These are phyloP conservation scores for Cottus gobio DNA, from an alignment of 2,113 vertebrate genomes.

Conservation along the genomic window DNA sequence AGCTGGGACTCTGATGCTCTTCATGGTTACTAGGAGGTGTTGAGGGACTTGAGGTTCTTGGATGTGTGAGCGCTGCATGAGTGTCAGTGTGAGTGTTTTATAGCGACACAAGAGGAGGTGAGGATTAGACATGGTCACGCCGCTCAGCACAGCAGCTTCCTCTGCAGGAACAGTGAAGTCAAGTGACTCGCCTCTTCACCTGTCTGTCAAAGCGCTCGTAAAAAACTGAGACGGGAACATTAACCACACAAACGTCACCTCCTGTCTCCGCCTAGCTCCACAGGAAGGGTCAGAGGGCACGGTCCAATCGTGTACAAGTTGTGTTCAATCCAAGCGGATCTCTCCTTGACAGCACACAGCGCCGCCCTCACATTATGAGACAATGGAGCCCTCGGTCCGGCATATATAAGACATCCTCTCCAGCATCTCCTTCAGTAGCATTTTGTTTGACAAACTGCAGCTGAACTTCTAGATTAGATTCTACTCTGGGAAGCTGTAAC, in stretches of 20 bases:
- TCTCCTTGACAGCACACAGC: background rate
- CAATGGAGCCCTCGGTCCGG: background rate
- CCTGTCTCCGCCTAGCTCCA: background rate
- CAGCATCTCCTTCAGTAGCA: no score
- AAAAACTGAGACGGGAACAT: background rate
- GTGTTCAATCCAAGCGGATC: background rate
- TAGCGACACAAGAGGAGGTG: background rate
- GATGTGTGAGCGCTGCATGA: background rate
- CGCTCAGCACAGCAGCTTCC: background rate
- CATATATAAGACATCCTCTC: background rate
- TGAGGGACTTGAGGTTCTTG: background rate
- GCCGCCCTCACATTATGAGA: background rate
- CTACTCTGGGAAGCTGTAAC: background rate
- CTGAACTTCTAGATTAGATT: no score
- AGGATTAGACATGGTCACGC: conserved; percentile 16
- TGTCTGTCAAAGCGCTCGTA: background rate
- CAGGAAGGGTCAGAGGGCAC: background rate
- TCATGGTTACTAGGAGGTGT: background rate
- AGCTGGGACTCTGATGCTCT: background rate
- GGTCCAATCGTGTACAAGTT: background rate
- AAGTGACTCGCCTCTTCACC: background rate
- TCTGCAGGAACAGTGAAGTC: background rate
- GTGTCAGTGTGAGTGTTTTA: conserved; percentile 3
- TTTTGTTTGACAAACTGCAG: no score
- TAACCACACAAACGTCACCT: background rate